phyloP scores from a whole-genome alignment of 1,140 invertebrate genomes.

The Maniola jurtina region DNA sequence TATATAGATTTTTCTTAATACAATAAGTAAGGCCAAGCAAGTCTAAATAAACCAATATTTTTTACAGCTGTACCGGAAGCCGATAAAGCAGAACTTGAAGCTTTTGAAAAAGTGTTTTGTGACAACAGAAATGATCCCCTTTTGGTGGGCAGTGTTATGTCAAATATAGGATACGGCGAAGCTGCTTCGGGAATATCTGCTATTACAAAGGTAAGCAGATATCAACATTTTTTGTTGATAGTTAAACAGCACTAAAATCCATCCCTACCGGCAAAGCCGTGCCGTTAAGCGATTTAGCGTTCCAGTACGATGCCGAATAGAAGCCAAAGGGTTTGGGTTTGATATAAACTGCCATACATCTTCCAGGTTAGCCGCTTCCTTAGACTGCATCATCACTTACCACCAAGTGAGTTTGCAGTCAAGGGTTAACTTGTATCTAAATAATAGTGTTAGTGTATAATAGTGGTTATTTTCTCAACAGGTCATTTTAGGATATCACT shows the following conservation, averaged over 20 bases:
- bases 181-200: constrained; percentile 81
- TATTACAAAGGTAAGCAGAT: constrained; percentile 77
- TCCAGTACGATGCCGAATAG: too few species aligned
- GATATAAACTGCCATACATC: too few species aligned
- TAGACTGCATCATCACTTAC: too few species aligned
- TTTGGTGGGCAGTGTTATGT: constrained; percentile 85
- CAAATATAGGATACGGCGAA: constrained; percentile 87
- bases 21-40: neutral
- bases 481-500: constrained; percentile 52
- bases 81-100: constrained; percentile 53
- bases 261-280: too few species aligned
- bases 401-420: too few species aligned
- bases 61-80: constrained; percentile 72
- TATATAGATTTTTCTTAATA: neutral
- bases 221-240: neutral
- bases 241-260: too few species aligned
- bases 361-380: too few species aligned
- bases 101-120: constrained; percentile 55
- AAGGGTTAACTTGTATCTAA: too few species aligned
- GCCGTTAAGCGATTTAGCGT: too few species aligned
- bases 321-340: too few species aligned
- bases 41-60: neutral
- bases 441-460: neutral
- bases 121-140: constrained; percentile 78
- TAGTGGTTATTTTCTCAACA: constrained; percentile 17